These are phyloP conservation scores for Acropora yongei DNA, from an alignment of 64 coral and sea anemone genomes.

Conservation along the genomic window DNA sequence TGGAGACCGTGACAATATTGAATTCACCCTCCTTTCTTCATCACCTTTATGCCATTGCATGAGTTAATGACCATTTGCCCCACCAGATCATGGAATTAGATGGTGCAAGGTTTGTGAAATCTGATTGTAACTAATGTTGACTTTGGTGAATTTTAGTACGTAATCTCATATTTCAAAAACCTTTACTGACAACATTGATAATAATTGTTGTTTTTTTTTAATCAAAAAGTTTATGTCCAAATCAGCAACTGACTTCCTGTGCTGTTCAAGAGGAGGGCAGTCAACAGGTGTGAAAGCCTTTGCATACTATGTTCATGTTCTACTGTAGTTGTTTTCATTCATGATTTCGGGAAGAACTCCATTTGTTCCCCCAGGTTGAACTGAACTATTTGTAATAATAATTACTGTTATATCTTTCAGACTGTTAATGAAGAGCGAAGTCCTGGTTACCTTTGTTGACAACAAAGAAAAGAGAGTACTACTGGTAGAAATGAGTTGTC, in stretches of 20 bases:
- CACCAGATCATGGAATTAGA: constrained; percentile 11
- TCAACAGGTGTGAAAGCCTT: not conserved
- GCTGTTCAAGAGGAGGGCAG: not conserved
- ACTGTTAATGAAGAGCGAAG: not conserved
- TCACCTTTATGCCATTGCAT: not conserved
- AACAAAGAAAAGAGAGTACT: too few species aligned
- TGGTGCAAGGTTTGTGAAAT: not conserved
- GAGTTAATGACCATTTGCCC: constrained; percentile 14
- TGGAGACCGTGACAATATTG: not conserved
- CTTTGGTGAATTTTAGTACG: too few species aligned
- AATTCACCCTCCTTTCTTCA: not conserved
- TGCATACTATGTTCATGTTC: not conserved
- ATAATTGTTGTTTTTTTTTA: not conserved
- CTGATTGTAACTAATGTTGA: too few species aligned
- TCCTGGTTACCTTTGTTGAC: not conserved
- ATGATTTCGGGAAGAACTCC: not conserved
- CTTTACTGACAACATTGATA: not conserved
- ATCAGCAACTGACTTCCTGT: not conserved
- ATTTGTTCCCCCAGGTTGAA: not conserved
- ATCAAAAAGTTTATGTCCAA: not conserved
- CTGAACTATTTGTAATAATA: not conserved
- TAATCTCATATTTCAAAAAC: too few species aligned
- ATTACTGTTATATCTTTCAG: not conserved
- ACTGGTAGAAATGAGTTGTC: too few species aligned
- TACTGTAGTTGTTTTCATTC: not conserved